Base-by-base conservation (phyloP, 2,113 vertebrate species). In the Dromas ardeola region DNA sequence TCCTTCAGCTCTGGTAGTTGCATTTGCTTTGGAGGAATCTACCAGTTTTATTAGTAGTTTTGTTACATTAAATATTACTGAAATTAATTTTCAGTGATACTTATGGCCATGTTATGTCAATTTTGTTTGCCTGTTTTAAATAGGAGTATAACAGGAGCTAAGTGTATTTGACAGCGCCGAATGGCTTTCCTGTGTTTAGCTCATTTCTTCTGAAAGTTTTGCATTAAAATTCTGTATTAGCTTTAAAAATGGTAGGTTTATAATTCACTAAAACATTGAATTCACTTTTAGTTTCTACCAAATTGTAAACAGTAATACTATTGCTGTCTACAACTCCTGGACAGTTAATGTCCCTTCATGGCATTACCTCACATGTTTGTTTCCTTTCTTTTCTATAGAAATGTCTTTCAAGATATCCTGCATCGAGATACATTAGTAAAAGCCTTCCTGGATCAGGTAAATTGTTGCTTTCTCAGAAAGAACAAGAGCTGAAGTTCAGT, bases 331-430 rank as follows among this genome's bases (percentile, higher is more conserved):
- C 9, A 40, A 1, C 7, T 89, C 8, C 20, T 71, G 18, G 38
- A 15, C 7, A 4, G 43, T 53, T 73, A 83, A 5, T 69, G 15
- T 29, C 5, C 9, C 5, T 25, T 94, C 8, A 12, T 53, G 17
- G 6, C 32, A 45, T 79, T 62, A 49, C 26, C 4, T 91, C 19
- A 65, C 4, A 6, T 1, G 2, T 58, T 70, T 45, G 4, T 69
- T 96, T 84, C 29, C 81, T 86, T 94, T 72, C 69, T 74, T 94
- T 93, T 93, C 93, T 30, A 8, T 56, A 99, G 99, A 96, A 99
- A 99, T 94, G 98, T 99, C 93, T 99, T 99, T 97, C 99, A 99
- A 98, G 99, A 99, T 88, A 99, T 99, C 47, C 95, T 99, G 94
- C 99, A 99, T 96, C 98, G 98, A 98, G 99, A 99, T 94, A 99